Evolutionary conservation across 37 sponge, comb jelly and placozoan genomes (phyloP).

Genomic region (Cliona cf. orientalis): DNA sequence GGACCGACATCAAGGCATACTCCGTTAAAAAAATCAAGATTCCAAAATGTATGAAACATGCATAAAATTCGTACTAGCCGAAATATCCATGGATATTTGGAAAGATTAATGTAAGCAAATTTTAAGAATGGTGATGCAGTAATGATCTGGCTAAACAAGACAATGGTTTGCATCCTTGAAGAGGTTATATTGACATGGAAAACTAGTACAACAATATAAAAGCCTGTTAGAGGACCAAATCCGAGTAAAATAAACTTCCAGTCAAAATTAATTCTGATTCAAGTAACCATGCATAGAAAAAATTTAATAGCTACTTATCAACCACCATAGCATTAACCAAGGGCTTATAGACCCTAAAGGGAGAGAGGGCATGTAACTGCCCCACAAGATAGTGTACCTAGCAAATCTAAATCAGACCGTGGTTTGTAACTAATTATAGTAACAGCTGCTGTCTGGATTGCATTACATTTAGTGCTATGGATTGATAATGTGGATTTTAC

Average conservation of each 20-base stretch:
- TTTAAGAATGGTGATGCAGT: background rate
- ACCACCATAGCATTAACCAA: too few relatives aligned
- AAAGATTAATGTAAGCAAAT: background rate
- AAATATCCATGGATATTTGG: background rate
- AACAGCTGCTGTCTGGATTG: too few relatives aligned
- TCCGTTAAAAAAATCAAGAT: constrained; percentile 23
- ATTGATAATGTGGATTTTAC: too few relatives aligned
- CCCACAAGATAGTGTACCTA: too few relatives aligned
- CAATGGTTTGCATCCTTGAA: constrained; percentile 56
- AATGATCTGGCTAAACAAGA: constrained; percentile 57
- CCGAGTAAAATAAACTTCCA: background rate
- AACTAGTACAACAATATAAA: constrained; percentile 56
- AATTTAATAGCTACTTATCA: too few relatives aligned
- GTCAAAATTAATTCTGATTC: too few relatives aligned
- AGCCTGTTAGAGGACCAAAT: constrained; percentile 47
- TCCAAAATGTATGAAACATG: constrained; percentile 24
- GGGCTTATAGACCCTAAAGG: too few relatives aligned
- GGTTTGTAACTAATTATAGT: too few relatives aligned
- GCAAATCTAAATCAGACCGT: too few relatives aligned
- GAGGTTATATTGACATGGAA: constrained; percentile 49
- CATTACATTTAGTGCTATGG: too few relatives aligned
- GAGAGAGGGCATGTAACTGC: too few relatives aligned
- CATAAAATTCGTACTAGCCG: background rate
- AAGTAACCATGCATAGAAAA: too few relatives aligned
- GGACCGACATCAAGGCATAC: constrained; percentile 1